Evolutionary conservation across 2,797 vertebrate species (phyloP).

Genomic region (Sarcophilus harrisii): DNA sequence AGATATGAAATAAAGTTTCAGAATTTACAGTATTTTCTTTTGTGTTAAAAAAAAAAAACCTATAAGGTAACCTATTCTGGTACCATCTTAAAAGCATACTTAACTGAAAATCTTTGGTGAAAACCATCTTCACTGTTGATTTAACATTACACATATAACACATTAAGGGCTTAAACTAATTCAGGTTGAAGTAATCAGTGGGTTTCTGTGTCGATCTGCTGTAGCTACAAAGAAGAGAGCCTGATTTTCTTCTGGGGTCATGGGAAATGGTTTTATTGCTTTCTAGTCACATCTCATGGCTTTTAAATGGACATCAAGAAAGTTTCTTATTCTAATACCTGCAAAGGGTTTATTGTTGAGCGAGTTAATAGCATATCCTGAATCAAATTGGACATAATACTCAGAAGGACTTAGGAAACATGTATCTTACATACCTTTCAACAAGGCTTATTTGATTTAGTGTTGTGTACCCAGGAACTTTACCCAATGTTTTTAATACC

Average conservation of each 20-base stretch:
- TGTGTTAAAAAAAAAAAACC: background rate
- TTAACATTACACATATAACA: slow-evolving; percentile 42
- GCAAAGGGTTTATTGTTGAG: slow-evolving; percentile 12
- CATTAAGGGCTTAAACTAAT: slow-evolving; percentile 23
- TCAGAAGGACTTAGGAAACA: slow-evolving; percentile 52
- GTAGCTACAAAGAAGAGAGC: slow-evolving; percentile 29
- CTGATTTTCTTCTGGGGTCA: slow-evolving; percentile 18
- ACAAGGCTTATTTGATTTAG: slow-evolving; percentile 45
- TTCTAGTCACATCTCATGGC: slow-evolving; percentile 23
- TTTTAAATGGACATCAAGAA: slow-evolving; percentile 50
- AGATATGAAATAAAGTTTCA: background rate
- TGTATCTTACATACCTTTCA: slow-evolving; percentile 48
- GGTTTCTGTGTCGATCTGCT: background rate
- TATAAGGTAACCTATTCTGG: background rate
- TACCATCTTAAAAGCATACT: slow-evolving; percentile 53
- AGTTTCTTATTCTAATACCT: slow-evolving; percentile 24
- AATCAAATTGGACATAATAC: slow-evolving; percentile 27
- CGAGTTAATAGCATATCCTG: slow-evolving; percentile 60
- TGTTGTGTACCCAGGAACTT: slow-evolving; percentile 49
- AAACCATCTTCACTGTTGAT: slow-evolving; percentile 22
- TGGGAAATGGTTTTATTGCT: slow-evolving; percentile 51
- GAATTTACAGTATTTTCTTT: background rate
- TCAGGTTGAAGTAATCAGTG: slow-evolving; percentile 19
- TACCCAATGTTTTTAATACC: slow-evolving; percentile 62
- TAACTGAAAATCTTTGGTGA: slow-evolving; percentile 43